These are phyloP conservation scores for Toxonevra muliebris DNA, from an alignment of 2,888 invertebrate species.

Conservation along the genomic window DNA sequence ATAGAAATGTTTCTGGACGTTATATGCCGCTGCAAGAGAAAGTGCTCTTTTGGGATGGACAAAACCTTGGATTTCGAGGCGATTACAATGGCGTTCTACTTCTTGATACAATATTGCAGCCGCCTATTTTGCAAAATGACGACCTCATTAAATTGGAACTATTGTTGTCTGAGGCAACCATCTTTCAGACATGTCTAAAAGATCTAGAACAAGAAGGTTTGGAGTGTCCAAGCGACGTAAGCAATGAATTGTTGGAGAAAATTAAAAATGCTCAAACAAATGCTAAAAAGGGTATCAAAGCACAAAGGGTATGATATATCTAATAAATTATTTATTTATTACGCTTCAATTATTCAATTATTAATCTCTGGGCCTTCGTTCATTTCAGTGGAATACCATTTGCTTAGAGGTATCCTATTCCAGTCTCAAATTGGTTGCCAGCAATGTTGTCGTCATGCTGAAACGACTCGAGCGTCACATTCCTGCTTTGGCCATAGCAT, in stretches of 20 bases:
- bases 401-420: constrained; percentile 83
- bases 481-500: constrained; percentile 87
- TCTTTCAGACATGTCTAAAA: constrained; percentile 83
- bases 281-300: constrained; percentile 86
- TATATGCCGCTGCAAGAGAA: constrained; percentile 83
- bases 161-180: constrained; percentile 85
- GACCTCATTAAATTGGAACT: constrained; percentile 85
- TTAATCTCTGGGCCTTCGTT: neutral
- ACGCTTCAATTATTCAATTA: neutral
- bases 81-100: constrained; percentile 92
- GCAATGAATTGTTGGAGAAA: constrained; percentile 79
- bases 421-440: constrained; percentile 81
- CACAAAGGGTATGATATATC: constrained; percentile 79
- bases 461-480: constrained; percentile 83
- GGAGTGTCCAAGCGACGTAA: constrained; percentile 80
- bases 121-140: constrained; percentile 78
- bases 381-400: constrained; percentile 89
- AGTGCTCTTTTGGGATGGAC: constrained; percentile 84
- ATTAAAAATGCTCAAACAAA: constrained; percentile 77
- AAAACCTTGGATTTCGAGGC: constrained; percentile 83
- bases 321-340: neutral
- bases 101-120: constrained; percentile 88
- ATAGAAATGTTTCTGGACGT: constrained; percentile 74
- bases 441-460: constrained; percentile 82
- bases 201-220: constrained; percentile 78